Evolutionary conservation across 2,888 invertebrate genomes (phyloP).

Genomic region (Anthrax anthrax): DNA sequence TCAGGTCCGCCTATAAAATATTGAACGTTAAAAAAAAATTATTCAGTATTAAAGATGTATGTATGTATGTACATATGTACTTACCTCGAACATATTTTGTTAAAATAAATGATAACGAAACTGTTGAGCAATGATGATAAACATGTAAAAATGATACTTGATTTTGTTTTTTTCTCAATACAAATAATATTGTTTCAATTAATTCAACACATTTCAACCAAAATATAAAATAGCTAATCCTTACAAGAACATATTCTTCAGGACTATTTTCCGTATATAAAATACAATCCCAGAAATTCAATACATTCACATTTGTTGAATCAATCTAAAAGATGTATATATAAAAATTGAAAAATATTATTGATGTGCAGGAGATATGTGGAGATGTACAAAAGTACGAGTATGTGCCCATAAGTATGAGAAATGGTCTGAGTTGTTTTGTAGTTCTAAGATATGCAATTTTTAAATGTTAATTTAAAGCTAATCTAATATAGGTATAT

Average conservation of each 20-base stretch:
- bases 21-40: background rate
- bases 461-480: too few species aligned
- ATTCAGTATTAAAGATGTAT: background rate
- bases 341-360: too few species aligned
- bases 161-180: slow-evolving; percentile 52
- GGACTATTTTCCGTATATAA: too few species aligned
- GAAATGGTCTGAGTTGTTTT: too few species aligned
- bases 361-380: too few species aligned
- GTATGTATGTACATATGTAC: too few species aligned
- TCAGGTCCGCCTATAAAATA: slow-evolving; percentile 46
- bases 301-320: background rate
- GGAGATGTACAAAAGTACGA: too few species aligned
- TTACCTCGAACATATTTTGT: slow-evolving; percentile 53
- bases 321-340: too few species aligned
- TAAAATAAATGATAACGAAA: slow-evolving; percentile 44
- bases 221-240: slow-evolving; percentile 46
- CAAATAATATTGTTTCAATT: slow-evolving; percentile 54
- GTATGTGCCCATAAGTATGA: too few species aligned
- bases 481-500: background rate
- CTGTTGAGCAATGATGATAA: slow-evolving; percentile 53
- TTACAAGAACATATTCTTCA: too few species aligned
- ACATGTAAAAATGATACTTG: slow-evolving; percentile 59
- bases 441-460: too few species aligned
- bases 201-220: slow-evolving; percentile 51
- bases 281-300: background rate